Base-by-base conservation (phyloP, 2,797 vertebrate genomes). In the Dipus sagitta region DNA sequence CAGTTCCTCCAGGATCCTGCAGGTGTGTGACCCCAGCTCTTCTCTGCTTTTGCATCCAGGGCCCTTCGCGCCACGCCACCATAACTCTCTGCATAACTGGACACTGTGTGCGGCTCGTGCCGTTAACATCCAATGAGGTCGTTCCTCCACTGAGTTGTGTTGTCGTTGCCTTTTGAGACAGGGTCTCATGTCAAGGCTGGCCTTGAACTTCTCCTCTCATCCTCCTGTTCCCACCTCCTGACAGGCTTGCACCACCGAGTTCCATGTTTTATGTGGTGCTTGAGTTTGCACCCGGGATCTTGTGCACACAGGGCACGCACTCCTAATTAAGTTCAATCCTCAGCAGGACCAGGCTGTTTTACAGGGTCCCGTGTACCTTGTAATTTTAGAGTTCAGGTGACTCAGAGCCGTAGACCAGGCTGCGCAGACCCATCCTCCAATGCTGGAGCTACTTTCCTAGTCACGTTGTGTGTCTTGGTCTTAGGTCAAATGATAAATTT, bases 21-120 rank as follows among this genome's bases (percentile, higher is more conserved):
- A 62, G 9, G 28, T 26, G 2, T 52, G 3, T 6, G 72, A 1
- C 21, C 7, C 82, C 20, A 67, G 18, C 1, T 0, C 3, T 18
- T 68, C 75, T 24, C 9, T 47, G 23, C 1, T 47, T 76, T 87
- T 71, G 18, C 3, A 14, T 58, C 9, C 58, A 34, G 1, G 7
- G 2, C 5, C 21, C 6, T 86, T 85, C 58, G 54, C 1, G 23
- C 14, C 32, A 75, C 38, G 60, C 0, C 18, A 26, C 42, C 30
- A 17, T 24, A 26, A 52, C 10, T 65, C 32, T 42, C 1, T 65
- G 20, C n/a, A 4, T 0, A 76, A 14, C 18, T 68, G 28, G 12
- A 81, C 9, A 23, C n/a, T 72, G 20, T 0, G 1, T 23, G 14
- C 38, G 23, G 17, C 70, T 3, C 11, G 64, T 75, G 20, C 0